These are phyloP conservation scores for Cyanoramphus novaezelandiae DNA, from an alignment of 2,113 vertebrate genomes.

Conservation along the genomic window DNA sequence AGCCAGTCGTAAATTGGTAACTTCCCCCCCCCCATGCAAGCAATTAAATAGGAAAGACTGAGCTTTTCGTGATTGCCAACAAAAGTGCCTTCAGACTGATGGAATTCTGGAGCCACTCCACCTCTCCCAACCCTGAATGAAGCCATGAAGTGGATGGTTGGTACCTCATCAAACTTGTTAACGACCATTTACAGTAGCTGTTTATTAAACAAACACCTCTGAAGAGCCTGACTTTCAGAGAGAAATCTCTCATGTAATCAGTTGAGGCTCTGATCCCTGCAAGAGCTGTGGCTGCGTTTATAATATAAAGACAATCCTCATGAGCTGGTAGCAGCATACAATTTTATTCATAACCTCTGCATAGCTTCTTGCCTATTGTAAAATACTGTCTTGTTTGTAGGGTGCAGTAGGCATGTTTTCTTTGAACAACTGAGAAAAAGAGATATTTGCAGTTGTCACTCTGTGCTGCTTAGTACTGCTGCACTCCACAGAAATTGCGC, in stretches of 20 bases:
- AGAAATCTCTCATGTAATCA: rapidly evolving
- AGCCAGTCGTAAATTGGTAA: neutral
- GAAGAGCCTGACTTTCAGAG: neutral
- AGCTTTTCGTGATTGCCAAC: neutral
- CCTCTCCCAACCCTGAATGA: rapidly evolving
- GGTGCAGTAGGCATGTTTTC: rapidly evolving
- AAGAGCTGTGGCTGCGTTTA: neutral
- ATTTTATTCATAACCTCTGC: neutral
- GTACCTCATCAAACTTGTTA: neutral
- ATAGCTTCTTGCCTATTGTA: no score
- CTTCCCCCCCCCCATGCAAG: no score
- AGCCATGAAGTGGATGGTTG: rapidly evolving
- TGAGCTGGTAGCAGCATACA: rapidly evolving
- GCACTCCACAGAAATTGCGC: no score
- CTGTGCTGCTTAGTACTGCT: neutral
- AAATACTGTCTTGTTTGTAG: rapidly evolving
- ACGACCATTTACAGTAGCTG: rapidly evolving
- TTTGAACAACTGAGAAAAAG: neutral
- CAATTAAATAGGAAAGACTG: neutral
- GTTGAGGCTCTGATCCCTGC: neutral
- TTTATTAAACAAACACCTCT: neutral
- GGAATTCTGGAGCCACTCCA: neutral
- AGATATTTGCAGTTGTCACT: neutral
- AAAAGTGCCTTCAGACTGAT: neutral
- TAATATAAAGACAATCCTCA: neutral